Percentiles rank a stretch among this genome's conserved stretches.
These are phyloP conservation scores for Pluvialis apricaria DNA, from an alignment of 2,113 vertebrate genomes.

Conservation along the genomic window DNA sequence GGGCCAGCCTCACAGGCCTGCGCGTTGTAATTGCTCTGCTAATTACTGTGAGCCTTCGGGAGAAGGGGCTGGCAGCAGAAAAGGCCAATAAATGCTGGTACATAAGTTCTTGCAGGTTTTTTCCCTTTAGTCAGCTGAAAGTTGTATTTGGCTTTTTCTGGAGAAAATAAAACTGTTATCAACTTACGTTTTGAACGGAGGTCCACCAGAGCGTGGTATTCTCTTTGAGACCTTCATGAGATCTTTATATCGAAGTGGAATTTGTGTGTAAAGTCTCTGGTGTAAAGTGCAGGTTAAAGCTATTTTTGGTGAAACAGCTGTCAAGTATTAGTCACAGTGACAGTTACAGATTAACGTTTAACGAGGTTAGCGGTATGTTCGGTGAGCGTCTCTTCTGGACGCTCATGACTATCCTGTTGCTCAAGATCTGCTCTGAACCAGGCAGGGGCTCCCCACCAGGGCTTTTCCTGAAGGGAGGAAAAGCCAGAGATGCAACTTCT, in stretches of 20 bases:
- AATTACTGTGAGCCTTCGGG: not conserved
- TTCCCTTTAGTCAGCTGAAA: not conserved
- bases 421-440: not conserved
- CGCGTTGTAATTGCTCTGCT: fast-evolving
- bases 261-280: too few species aligned
- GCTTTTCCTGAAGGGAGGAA: not conserved
- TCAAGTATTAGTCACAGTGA: not conserved
- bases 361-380: fast-evolving
- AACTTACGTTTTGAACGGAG: not conserved
- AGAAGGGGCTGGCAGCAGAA: not conserved
- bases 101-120: not conserved
- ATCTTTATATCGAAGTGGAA: too few species aligned
- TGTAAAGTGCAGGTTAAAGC: not conserved
- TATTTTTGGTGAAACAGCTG: not conserved
- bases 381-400: not conserved
- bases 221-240: not conserved
- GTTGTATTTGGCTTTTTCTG: not conserved
- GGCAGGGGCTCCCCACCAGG: not conserved
- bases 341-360: not conserved
- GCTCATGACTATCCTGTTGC: fast-evolving
- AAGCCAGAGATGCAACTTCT: not conserved
- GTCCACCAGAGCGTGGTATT: not conserved
- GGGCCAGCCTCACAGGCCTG: not conserved
- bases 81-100: not conserved
- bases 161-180: too few species aligned